A percentile compares a stretch with the other conserved stretches of the same genome.
Evolutionary conservation across 2,888 invertebrate genomes (phyloP).

Genomic region (Harpalus rufipes): DNA sequence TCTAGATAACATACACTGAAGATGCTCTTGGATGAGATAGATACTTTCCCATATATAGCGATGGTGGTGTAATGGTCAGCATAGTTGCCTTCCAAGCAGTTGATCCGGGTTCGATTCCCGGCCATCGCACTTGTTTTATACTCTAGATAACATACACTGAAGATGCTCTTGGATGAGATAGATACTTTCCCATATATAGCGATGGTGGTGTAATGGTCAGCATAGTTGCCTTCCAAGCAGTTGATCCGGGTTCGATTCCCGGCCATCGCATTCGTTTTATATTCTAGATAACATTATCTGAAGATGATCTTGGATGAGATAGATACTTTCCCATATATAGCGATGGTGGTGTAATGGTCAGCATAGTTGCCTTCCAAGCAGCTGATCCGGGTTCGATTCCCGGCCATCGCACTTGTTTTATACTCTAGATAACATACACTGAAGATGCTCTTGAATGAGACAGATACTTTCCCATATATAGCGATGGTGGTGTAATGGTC

Average conservation of each 20-base stretch:
- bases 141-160: neutral
- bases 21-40: too few relatives aligned
- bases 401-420: slow-evolving; percentile 66
- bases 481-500: slow-evolving; percentile 78
- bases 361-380: slow-evolving; percentile 68
- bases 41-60: too few relatives aligned
- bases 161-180: too few relatives aligned
- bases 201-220: slow-evolving; percentile 67
- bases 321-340: too few relatives aligned
- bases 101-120: slow-evolving; percentile 78
- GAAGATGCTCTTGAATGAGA: too few relatives aligned
- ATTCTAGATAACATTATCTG: too few relatives aligned
- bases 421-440: neutral
- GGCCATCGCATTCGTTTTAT: slow-evolving; percentile 59
- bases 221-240: slow-evolving; percentile 68
- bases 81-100: slow-evolving; percentile 78
- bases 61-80: slow-evolving; percentile 78
- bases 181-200: too few relatives aligned
- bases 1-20: too few relatives aligned
- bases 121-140: slow-evolving; percentile 74
- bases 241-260: slow-evolving; percentile 68
- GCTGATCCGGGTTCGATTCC: slow-evolving; percentile 67
- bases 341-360: slow-evolving; percentile 67
- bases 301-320: too few relatives aligned
- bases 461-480: too few relatives aligned